phyloP scores from a whole-genome alignment of 2,888 invertebrate species.

The Dysmachus trigonus region DNA sequence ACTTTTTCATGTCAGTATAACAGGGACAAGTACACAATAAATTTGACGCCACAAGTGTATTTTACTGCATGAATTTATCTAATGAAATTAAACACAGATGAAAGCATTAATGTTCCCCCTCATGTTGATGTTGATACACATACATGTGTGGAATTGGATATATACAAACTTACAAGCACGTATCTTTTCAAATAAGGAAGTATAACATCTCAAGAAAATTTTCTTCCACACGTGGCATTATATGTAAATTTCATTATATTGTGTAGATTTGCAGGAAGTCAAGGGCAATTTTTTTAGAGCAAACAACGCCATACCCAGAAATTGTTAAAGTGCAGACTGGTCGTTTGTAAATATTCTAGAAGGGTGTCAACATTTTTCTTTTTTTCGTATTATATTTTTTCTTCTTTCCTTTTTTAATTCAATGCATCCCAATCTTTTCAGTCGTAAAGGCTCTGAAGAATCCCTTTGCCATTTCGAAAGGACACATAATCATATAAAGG shows the following conservation, averaged over 20 bases:
- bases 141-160: no score
- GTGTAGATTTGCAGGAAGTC: neutral
- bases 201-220: neutral
- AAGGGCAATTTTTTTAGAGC: neutral
- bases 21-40: neutral
- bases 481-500: slow-evolving; percentile 38
- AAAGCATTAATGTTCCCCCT: neutral
- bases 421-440: slow-evolving; percentile 28
- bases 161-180: neutral
- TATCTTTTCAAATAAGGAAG: neutral
- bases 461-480: slow-evolving; percentile 34
- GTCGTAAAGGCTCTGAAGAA: slow-evolving; percentile 20
- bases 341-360: neutral
- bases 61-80: neutral
- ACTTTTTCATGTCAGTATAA: neutral
- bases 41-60: neutral
- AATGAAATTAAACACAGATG: neutral
- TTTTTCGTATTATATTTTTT: neutral
- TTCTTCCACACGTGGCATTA: neutral
- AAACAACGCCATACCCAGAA: neutral
- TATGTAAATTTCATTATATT: neutral
- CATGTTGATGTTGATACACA: neutral
- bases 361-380: neutral
- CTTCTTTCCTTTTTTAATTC: slow-evolving; percentile 14
- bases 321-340: neutral